Base-by-base conservation (phyloP, 2,797 vertebrate genomes). In the Myotis findleyi region DNA sequence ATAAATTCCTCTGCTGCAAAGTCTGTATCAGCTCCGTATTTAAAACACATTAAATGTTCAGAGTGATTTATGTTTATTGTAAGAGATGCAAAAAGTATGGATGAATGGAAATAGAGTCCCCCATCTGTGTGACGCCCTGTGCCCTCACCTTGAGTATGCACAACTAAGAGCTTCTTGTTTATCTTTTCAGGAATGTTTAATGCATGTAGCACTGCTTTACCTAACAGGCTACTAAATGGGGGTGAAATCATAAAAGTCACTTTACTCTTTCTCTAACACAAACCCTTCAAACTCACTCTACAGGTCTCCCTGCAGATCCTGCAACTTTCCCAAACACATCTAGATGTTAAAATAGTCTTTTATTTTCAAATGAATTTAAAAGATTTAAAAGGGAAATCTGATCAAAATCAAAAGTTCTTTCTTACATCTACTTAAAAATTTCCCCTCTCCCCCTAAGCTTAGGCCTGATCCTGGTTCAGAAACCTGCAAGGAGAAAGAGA, bases 351-450 rank as follows among this genome's bases (percentile, higher is more conserved):
- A 25, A 76, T 64, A 88, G 20, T 64, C 64, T 64, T 64, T 93
- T 72, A 33, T 72, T 62, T 77, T 77, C 13, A 36, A 66, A 64
- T 49, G 38, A n/a, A 38, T 77, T 88, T 76, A 44, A 76, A 93
- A 93, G 64, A 38, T 77, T 88, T 76, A 44, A 76, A 93, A 93
- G 64, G 33, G 77, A 55, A 75, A 5, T 68, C 38, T 73, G 55
- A 76, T 89, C 23, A 80, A 86, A 93, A 83, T 79, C 27, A 59
- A 89, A 89, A 92, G 23, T 59, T 93, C 20, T 41, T 83, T 89
- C 75, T 62, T 27, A 87, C 1, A 57, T 79, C 47, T 51, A 44
- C 13, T 59, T 93, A 82, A 88, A 38, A 68, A 68, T 20, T 44
- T 87, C 53, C 80, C 5, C 16, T 30, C 62, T 85, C 75, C 18